Conservation (phyloP, 2,113 vertebrate genomes). For the Marmota monax region DNA sequence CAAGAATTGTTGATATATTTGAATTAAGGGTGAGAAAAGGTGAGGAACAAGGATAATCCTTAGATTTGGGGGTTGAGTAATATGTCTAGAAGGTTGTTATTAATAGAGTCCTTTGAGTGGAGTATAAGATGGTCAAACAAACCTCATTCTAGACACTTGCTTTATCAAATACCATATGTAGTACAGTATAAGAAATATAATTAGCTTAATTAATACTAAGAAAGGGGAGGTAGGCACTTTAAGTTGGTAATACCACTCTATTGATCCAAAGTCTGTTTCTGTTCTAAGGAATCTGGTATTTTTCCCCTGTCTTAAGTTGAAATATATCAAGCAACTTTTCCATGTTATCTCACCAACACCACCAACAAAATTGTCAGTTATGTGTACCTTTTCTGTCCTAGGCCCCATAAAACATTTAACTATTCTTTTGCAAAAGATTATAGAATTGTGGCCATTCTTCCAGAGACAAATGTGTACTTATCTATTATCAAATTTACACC, state of each 20-base stretch:
- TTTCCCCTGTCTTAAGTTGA: not conserved
- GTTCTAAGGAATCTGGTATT: not conserved
- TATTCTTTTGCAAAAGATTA: not conserved
- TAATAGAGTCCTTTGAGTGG: not conserved
- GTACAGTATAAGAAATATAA: not conserved
- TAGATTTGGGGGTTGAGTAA: not conserved
- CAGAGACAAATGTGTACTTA: not conserved
- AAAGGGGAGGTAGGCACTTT: not conserved
- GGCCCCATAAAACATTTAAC: not conserved
- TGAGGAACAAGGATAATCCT: not conserved
- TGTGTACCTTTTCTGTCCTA: not conserved
- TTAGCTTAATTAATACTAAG: not conserved
- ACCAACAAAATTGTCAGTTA: not conserved
- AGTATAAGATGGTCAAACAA: not conserved
- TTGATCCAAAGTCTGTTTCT: not conserved
- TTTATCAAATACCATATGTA: not conserved
- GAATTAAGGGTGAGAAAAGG: not conserved
- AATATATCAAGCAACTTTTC: not conserved
- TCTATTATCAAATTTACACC: constrained; percentile 45
- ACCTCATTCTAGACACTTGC: not conserved
- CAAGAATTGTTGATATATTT: not conserved
- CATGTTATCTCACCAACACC: not conserved
- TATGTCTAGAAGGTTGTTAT: not conserved
- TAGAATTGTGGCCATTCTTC: not conserved
- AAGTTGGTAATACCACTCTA: not conserved